These are phyloP conservation scores for Ceratoteleas bidentatus DNA, from an alignment of 1,140 invertebrate species.

Conservation along the genomic window DNA sequence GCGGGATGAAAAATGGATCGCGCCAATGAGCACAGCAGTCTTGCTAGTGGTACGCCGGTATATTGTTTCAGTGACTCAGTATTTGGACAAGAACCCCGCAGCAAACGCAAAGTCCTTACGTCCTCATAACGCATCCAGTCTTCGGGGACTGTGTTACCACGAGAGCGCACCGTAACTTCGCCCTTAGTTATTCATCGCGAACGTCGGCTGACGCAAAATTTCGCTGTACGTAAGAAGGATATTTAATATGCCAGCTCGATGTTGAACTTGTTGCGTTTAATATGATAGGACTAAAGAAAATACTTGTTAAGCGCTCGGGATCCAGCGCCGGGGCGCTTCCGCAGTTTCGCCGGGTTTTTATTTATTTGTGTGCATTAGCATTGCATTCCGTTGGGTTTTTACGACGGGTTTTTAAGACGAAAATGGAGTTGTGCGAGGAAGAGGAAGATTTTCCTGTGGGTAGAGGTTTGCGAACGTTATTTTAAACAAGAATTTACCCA, in stretches of 20 bases:
- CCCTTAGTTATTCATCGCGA: constrained; percentile 55
- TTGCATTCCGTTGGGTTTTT: neutral
- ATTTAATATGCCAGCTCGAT: constrained; percentile 34
- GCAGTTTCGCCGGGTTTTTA: constrained; percentile 3
- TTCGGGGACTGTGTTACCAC: constrained; percentile 53
- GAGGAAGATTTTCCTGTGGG: too few relatives aligned
- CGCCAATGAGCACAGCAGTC: constrained; percentile 35
- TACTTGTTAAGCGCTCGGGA: constrained; percentile 15
- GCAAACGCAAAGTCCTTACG: constrained; percentile 65
- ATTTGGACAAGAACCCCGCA: constrained; percentile 74
- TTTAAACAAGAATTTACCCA: too few relatives aligned
- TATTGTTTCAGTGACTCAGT: constrained; percentile 80
- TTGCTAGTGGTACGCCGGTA: constrained; percentile 52
- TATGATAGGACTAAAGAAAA: constrained; percentile 31
- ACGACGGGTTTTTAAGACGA: too few relatives aligned
- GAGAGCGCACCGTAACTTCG: constrained; percentile 45
- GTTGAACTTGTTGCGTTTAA: constrained; percentile 46
- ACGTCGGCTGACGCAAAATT: constrained; percentile 31
- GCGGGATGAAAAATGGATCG: constrained; percentile 33
- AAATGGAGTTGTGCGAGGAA: too few relatives aligned
- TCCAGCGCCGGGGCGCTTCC: neutral
- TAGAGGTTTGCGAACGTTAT: too few relatives aligned
- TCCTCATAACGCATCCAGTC: constrained; percentile 65
- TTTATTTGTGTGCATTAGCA: constrained; percentile 3
- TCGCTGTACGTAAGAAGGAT: constrained; percentile 31